Base-by-base conservation (phyloP, 2,888 invertebrate genomes). In the Craniophora ligustri region DNA sequence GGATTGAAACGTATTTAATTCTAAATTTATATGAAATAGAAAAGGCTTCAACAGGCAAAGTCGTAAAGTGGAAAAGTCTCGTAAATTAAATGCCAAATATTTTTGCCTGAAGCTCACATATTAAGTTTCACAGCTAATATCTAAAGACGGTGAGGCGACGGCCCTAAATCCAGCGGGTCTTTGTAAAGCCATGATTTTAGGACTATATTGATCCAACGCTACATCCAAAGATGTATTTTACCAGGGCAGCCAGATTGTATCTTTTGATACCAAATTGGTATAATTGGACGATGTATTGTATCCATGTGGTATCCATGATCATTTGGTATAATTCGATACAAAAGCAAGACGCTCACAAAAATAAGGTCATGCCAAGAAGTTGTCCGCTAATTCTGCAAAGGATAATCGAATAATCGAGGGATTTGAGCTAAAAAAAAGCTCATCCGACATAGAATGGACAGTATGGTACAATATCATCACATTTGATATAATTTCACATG, bases 1-100 rank as follows among this genome's bases (percentile, higher is more conserved):
- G 70, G 73, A 55, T 61, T 44, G 19, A 38, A 7, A 21, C 32
- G 44, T 51, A 70, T 61, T 48, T 70, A 73, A 71, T 69, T 70
- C 60, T 58, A 46, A 1, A 7, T 1, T 1, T 14, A 45, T 35
- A 28, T 26, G 19, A 32, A 39, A 60, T 56, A 34, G 50, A 38
- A 38, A 67, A 61, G n/a, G 23, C 26, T 31, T 19, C 63, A 59
- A 61, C 70, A 64, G 53, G 46, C 58, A 45, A 74, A 70, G 39
- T 75, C 75, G 49, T 36, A 66, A 73, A 74, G 73, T 49, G 42
- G 47, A 58, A 51, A 75, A 72, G 51, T 75, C 60, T 57, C 67
- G 44, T 61, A 74, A 75, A 75, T 73, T 75, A 72, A 72, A 72
- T 69, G 60, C 66, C 63, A 62, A 72, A 75, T 75, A 67, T 75